Evolutionary conservation across 2,113 vertebrate species (phyloP).

Genomic region (Nesogale talazaci): DNA sequence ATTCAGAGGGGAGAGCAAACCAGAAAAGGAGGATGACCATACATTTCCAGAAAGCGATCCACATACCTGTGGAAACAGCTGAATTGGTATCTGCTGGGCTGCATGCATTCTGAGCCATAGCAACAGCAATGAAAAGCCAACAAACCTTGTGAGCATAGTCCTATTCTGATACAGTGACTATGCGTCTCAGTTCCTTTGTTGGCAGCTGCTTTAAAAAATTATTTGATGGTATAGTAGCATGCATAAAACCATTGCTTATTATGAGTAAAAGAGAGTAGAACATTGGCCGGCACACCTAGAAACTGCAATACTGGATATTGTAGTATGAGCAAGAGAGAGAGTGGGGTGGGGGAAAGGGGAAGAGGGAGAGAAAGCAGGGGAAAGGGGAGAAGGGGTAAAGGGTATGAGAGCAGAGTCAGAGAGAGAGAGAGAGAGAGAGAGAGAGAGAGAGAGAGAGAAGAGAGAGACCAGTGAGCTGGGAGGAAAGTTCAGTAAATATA

Average conservation of each 20-base stretch:
- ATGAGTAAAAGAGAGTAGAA: not conserved
- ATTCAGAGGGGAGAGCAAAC: not conserved
- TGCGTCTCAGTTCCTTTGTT: not conserved
- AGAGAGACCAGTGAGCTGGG: not conserved
- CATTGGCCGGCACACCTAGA: not conserved
- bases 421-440: no score
- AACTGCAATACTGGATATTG: not conserved
- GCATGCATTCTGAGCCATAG: not conserved
- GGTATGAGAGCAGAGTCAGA: not conserved
- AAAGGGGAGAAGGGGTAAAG: no score
- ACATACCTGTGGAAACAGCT: not conserved
- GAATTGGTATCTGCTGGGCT: no score
- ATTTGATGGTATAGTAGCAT: no score
- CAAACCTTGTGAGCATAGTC: not conserved
- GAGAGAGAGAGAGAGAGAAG: no score
- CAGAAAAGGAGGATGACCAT: not conserved
- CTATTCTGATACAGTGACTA: not conserved
- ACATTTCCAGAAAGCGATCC: no score
- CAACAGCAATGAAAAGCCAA: no score
- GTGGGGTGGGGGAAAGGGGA: no score
- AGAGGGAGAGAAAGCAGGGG: no score
- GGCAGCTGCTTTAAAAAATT: no score
- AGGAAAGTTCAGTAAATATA: not conserved
- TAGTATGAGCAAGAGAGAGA: no score
- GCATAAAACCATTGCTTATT: no score